Percentiles rank a stretch among this genome's conserved stretches.
phyloP scores from a whole-genome alignment of 2,113 vertebrate species.

The Sinosuthora webbiana region DNA sequence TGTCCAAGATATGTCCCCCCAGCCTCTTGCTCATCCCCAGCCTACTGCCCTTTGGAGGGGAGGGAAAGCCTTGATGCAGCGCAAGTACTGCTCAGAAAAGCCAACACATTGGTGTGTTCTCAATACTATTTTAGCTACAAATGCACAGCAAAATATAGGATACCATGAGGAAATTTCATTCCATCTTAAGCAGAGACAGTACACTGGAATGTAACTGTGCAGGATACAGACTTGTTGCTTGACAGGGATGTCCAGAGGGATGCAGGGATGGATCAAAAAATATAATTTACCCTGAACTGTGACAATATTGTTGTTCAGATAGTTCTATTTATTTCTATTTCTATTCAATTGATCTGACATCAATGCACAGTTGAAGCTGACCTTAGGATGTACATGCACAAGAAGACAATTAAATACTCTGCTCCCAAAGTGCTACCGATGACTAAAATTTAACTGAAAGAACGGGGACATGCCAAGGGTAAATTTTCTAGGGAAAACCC shows the following conservation, averaged over 20 bases:
- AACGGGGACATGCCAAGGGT: neutral
- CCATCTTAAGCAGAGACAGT: neutral
- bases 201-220: neutral
- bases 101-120: neutral
- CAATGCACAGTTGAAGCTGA: neutral
- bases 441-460: neutral
- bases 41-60: neutral
- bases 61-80: neutral
- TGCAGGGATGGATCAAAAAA: neutral
- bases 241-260: neutral
- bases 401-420: neutral
- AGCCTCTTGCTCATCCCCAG: neutral
- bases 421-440: neutral
- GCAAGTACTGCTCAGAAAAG: neutral
- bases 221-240: neutral
- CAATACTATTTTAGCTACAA: neutral
- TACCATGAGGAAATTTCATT: neutral
- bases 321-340: neutral
- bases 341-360: neutral
- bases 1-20: neutral
- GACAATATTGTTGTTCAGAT: neutral
- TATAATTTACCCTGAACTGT: neutral
- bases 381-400: neutral
- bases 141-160: neutral
- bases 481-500: neutral